Conservation (phyloP, 2,113 vertebrate genomes). For the Tetrao urogallus region DNA sequence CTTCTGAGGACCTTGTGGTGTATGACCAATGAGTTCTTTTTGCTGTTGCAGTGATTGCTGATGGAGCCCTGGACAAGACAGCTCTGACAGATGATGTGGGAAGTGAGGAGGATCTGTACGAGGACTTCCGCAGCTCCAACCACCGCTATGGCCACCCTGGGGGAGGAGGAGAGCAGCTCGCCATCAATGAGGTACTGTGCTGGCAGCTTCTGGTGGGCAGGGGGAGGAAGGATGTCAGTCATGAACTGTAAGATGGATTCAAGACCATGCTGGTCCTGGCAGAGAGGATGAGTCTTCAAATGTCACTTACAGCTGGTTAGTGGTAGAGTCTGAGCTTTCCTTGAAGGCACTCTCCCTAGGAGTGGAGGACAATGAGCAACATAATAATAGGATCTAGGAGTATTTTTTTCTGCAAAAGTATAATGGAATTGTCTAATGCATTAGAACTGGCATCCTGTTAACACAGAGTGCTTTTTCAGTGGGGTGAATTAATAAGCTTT, state of each 20-base stretch:
- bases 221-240: not conserved
- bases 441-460: not conserved
- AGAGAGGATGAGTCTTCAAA: not conserved
- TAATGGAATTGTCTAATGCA: not conserved
- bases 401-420: not conserved
- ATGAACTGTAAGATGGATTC: not conserved
- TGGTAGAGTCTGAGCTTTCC: not conserved
- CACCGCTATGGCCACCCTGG: slow-evolving; percentile 89
- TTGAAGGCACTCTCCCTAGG: not conserved
- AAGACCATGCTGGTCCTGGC: not conserved
- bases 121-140: slow-evolving; percentile 86
- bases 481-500: not conserved
- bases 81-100: slow-evolving; percentile 82
- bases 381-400: not conserved
- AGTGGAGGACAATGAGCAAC: not conserved
- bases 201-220: not conserved
- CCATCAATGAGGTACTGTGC: slow-evolving; percentile 91
- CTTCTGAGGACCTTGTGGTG: not conserved
- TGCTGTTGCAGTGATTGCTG: slow-evolving; percentile 81
- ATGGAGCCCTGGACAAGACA: slow-evolving; percentile 82
- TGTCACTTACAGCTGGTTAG: not conserved
- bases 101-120: slow-evolving; percentile 92
- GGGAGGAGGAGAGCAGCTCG: slow-evolving; percentile 94
- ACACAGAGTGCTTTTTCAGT: not conserved
- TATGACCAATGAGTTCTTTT: not conserved